Percentiles rank a stretch among this genome's conserved stretches.
Evolutionary conservation across 1,140 invertebrate species (phyloP).

Genomic region (Parapsyche elsis): DNA sequence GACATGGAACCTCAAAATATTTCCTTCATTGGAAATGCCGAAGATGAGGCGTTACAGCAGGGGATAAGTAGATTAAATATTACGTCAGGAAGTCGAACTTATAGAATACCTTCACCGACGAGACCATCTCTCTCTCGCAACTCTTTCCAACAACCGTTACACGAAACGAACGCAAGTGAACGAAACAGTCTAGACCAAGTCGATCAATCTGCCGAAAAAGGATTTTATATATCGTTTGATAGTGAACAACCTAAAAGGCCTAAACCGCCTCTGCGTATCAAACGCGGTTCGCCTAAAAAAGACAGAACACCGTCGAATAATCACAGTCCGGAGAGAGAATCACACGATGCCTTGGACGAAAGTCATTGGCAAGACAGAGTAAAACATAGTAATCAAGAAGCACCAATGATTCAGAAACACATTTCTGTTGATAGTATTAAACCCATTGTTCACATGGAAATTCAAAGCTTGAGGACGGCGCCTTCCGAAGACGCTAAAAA

Average conservation of each 20-base stretch:
- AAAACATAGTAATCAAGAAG: slow-evolving; percentile 62
- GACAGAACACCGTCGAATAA: slow-evolving; percentile 65
- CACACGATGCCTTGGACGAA: slow-evolving; percentile 58
- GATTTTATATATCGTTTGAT: slow-evolving; percentile 96
- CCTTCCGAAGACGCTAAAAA: slow-evolving; percentile 60
- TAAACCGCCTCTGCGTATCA: slow-evolving; percentile 85
- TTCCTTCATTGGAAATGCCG: slow-evolving; percentile 84
- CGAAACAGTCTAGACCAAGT: slow-evolving; percentile 60
- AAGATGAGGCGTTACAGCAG: slow-evolving; percentile 69
- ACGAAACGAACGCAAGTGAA: slow-evolving; percentile 58
- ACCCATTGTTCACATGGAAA: slow-evolving; percentile 48
- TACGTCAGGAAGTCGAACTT: slow-evolving; percentile 86
- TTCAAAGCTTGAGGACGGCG: slow-evolving; percentile 51
- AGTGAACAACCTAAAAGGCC: slow-evolving; percentile 87
- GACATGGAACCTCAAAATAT: slow-evolving; percentile 93
- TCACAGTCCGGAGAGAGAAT: slow-evolving; percentile 59
- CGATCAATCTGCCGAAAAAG: slow-evolving; percentile 79
- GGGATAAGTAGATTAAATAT: slow-evolving; percentile 82
- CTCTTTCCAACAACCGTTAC: slow-evolving; percentile 74
- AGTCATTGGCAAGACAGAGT: slow-evolving; percentile 64
- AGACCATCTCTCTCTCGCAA: slow-evolving; percentile 77
- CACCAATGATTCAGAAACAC: slow-evolving; percentile 52
- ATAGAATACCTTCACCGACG: slow-evolving; percentile 86
- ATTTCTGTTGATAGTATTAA: slow-evolving; percentile 41
- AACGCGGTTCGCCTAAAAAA: slow-evolving; percentile 82